phyloP scores from a whole-genome alignment of 2,113 vertebrate genomes.

The Pardalotus punctatus region DNA sequence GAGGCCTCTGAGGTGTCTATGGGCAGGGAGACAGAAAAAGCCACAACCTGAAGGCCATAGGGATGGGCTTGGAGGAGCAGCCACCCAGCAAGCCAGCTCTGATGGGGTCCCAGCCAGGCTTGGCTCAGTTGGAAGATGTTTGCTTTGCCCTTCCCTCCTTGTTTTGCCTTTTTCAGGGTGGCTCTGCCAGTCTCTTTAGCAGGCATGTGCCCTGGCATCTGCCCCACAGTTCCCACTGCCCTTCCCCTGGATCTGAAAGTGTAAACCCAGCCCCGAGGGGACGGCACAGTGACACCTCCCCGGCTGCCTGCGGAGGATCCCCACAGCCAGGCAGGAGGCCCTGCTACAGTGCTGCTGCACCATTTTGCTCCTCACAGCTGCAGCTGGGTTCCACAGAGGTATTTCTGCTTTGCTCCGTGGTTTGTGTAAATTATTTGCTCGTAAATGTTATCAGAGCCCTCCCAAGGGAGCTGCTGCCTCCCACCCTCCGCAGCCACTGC shows the following conservation, averaged over 20 bases:
- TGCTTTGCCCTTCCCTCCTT: neutral
- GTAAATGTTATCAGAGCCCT: neutral
- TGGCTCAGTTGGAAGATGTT: neutral
- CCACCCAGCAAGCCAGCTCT: neutral
- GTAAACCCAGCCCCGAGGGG: neutral
- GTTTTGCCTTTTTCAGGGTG: neutral
- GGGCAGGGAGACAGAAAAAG: neutral
- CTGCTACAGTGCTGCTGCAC: accelerated
- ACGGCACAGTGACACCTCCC: neutral
- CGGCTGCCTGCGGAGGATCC: neutral
- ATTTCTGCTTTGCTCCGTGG: neutral
- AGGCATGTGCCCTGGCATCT: accelerated
- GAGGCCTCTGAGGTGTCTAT: neutral
- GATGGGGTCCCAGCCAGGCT: neutral
- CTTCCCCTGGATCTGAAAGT: neutral
- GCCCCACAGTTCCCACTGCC: neutral
- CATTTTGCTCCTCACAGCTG: neutral
- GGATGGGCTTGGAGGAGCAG: neutral
- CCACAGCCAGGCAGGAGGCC: neutral
- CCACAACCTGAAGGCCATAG: neutral
- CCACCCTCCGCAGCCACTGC: neutral
- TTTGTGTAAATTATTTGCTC: neutral
- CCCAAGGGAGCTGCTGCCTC: slow-evolving; percentile 17
- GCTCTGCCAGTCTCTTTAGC: neutral
- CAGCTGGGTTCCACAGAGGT: neutral